Conservation (phyloP, 1,140 invertebrate genomes). For the Laupala kohalensis region DNA sequence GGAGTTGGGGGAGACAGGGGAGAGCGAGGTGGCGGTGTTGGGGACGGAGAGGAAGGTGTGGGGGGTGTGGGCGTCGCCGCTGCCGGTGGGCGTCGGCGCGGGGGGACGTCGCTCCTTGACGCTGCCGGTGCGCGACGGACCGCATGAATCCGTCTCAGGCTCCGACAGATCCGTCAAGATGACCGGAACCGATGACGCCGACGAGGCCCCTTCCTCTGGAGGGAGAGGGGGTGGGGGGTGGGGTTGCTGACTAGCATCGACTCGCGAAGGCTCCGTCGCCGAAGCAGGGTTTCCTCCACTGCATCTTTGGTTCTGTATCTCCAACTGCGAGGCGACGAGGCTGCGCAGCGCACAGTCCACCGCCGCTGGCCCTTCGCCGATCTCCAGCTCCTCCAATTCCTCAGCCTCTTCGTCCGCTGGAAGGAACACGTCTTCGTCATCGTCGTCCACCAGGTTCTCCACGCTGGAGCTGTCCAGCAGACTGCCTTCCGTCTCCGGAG, state of each 20-base stretch:
- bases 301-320: too few species aligned
- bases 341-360: too few species aligned
- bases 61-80: conserved; percentile 8
- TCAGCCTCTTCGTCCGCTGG: conserved; percentile 1
- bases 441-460: conserved; percentile 21
- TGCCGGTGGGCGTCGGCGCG: conserved; percentile 6
- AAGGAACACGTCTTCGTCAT: conserved; percentile 10
- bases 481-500: conserved; percentile 43
- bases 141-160: background rate
- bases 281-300: too few species aligned
- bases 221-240: too few species aligned
- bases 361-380: too few species aligned
- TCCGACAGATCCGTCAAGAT: background rate
- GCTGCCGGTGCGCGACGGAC: background rate
- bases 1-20: conserved; percentile 16
- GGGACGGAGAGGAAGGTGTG: background rate
- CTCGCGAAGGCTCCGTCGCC: too few species aligned
- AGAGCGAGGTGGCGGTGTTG: background rate
- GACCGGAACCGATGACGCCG: background rate
- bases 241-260: too few species aligned
- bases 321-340: background rate
- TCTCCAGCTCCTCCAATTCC: background rate
- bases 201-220: too few species aligned
- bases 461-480: conserved; percentile 34
- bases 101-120: background rate